phyloP scores from a whole-genome alignment of 2,888 invertebrate genomes.

The Oeneis ivallda region DNA sequence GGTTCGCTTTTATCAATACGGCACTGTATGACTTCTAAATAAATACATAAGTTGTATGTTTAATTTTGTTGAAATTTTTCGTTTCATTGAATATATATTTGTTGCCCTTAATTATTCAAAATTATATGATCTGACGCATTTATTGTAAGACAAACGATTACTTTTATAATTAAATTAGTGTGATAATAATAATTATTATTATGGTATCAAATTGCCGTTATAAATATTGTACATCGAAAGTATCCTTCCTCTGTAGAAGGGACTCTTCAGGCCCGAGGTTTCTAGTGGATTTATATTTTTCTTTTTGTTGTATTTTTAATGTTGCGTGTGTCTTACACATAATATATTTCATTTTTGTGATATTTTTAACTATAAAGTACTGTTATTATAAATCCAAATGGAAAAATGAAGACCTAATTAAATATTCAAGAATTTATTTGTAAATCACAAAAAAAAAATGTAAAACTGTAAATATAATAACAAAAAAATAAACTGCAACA shows the following conservation, averaged over 20 bases:
- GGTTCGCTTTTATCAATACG: slow-evolving; percentile 81
- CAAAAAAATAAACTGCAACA: slow-evolving; percentile 80
- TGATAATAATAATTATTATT: slow-evolving; percentile 75
- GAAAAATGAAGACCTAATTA: slow-evolving; percentile 82
- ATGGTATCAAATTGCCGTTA: slow-evolving; percentile 81
- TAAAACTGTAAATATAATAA: slow-evolving; percentile 82
- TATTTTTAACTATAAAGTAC: slow-evolving; percentile 83
- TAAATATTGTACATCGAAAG: slow-evolving; percentile 81
- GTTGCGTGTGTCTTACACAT: slow-evolving; percentile 83
- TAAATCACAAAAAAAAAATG: slow-evolving; percentile 81
- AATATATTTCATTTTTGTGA: slow-evolving; percentile 83
- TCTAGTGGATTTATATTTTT: slow-evolving; percentile 81
- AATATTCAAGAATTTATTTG: slow-evolving; percentile 83
- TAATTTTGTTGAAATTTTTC: slow-evolving; percentile 79
- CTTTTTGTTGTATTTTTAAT: slow-evolving; percentile 81
- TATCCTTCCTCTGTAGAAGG: slow-evolving; percentile 82
- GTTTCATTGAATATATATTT: slow-evolving; percentile 73
- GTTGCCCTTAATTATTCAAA: slow-evolving; percentile 80
- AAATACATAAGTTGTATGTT: slow-evolving; percentile 76
- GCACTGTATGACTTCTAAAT: slow-evolving; percentile 75
- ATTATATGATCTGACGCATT: slow-evolving; percentile 83
- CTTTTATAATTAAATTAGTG: slow-evolving; percentile 82
- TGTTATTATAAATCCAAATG: slow-evolving; percentile 81
- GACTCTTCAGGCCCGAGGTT: slow-evolving; percentile 80
- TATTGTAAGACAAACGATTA: slow-evolving; percentile 82